These are phyloP conservation scores for Neosilurus hyrtlii DNA, from an alignment of 2,797 vertebrate genomes.

Conservation along the genomic window DNA sequence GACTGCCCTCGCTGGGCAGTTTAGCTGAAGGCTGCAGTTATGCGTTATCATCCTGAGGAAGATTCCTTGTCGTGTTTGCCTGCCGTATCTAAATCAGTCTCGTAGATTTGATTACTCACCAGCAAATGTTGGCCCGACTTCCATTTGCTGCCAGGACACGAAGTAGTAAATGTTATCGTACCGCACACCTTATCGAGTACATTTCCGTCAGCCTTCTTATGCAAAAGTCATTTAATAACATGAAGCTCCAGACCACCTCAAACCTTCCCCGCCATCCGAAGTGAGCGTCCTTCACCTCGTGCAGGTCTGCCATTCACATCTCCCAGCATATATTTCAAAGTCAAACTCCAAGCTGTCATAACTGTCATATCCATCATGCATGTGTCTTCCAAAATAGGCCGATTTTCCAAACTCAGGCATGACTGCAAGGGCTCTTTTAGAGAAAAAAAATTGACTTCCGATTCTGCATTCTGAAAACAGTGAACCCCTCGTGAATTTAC, in stretches of 20 bases:
- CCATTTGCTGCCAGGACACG: conserved; percentile 8
- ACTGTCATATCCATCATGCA: background rate
- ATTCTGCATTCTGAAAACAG: background rate
- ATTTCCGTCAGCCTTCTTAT: conserved; percentile 19
- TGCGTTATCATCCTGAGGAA: background rate
- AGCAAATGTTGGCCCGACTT: conserved; percentile 4
- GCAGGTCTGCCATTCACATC: background rate
- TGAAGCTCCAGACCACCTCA: conserved; percentile 4
- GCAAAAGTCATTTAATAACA: conserved; percentile 22
- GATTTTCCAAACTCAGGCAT: background rate
- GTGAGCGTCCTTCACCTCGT: conserved; percentile 10
- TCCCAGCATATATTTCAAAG: conserved; percentile 7
- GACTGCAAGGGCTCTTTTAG: background rate
- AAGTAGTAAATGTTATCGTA: conserved; percentile 34
- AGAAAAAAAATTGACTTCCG: background rate
- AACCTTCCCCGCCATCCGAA: conserved; percentile 4
- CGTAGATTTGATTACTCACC: conserved; percentile 22
- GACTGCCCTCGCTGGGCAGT: background rate
- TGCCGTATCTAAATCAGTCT: conserved; percentile 25
- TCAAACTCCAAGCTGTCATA: background rate
- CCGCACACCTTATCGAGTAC: conserved; percentile 24
- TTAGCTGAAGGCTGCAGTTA: conserved; percentile 12
- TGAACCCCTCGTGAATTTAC: background rate
- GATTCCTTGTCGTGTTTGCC: conserved; percentile 19
- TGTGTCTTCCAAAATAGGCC: background rate